Evolutionary conservation across 2,113 vertebrate species (phyloP).

Genomic region (Gopherus flavomarginatus): DNA sequence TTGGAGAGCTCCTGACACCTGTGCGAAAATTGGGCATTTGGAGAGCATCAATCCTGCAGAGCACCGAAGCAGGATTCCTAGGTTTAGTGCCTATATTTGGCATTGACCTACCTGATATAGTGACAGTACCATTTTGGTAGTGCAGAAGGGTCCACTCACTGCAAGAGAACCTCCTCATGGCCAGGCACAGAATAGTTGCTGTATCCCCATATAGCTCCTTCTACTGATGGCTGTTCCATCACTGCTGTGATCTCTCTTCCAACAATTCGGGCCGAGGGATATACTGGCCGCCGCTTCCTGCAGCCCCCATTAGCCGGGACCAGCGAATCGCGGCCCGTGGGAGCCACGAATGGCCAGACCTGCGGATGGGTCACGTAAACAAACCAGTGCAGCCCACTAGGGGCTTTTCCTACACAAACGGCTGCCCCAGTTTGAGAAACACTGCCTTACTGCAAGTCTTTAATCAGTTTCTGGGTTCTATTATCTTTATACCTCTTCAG

Average conservation of each 20-base stretch:
- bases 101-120: not conserved
- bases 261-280: too few species aligned
- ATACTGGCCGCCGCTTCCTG: too few species aligned
- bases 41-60: not conserved
- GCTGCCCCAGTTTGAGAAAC: too few species aligned
- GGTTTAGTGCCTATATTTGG: not conserved
- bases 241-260: not conserved
- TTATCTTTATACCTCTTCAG: not conserved
- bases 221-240: not conserved
- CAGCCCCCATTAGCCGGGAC: too few species aligned
- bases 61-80: not conserved
- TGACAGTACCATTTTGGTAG: not conserved
- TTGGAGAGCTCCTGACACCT: not conserved
- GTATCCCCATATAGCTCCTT: not conserved
- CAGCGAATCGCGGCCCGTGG: too few species aligned
- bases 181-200: not conserved
- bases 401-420: too few species aligned
- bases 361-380: too few species aligned
- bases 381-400: too few species aligned
- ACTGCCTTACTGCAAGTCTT: not conserved
- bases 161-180: not conserved
- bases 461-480: not conserved
- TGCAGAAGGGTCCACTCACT: not conserved
- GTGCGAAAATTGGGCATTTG: not conserved
- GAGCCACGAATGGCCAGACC: too few species aligned